Conservation (phyloP, 2,888 invertebrate species). For the Napeogenes inachia region DNA sequence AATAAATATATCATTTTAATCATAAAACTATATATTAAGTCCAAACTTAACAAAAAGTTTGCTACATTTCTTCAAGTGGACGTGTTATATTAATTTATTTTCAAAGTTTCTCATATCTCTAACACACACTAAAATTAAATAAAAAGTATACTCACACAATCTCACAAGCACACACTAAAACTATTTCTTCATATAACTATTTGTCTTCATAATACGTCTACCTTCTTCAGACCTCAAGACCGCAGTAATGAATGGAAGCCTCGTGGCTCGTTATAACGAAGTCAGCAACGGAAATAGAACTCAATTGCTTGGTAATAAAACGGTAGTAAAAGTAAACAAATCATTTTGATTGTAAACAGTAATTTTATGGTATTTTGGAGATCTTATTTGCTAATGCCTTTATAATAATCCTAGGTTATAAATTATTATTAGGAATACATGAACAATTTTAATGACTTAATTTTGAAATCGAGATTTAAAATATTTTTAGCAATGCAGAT, state of each 20-base stretch:
- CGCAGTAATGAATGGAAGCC: background rate
- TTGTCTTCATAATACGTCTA: background rate
- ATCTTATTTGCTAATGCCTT: background rate
- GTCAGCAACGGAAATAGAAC: background rate
- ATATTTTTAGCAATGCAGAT: too few species aligned
- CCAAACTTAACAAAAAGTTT: too few species aligned
- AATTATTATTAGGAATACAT: too few species aligned
- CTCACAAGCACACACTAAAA: background rate
- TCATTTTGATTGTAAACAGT: background rate
- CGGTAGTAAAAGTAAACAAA: background rate
- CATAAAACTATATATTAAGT: too few species aligned
- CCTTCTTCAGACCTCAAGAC: background rate
- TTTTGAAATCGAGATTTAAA: too few species aligned
- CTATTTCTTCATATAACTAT: background rate
- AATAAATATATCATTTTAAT: too few species aligned
- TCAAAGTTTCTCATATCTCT: too few species aligned
- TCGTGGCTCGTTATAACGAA: background rate
- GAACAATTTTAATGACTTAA: too few species aligned
- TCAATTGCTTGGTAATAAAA: constrained; percentile 3
- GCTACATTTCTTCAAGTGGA: too few species aligned
- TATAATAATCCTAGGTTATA: background rate
- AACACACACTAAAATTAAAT: background rate
- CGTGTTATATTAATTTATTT: too few species aligned
- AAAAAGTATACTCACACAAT: background rate
- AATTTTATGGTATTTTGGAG: background rate